Evolutionary conservation across 1,140 invertebrate genomes (phyloP), one percentile per base, ranked within the genome.

Genomic region (Oncopeltus fasciatus): DNA sequence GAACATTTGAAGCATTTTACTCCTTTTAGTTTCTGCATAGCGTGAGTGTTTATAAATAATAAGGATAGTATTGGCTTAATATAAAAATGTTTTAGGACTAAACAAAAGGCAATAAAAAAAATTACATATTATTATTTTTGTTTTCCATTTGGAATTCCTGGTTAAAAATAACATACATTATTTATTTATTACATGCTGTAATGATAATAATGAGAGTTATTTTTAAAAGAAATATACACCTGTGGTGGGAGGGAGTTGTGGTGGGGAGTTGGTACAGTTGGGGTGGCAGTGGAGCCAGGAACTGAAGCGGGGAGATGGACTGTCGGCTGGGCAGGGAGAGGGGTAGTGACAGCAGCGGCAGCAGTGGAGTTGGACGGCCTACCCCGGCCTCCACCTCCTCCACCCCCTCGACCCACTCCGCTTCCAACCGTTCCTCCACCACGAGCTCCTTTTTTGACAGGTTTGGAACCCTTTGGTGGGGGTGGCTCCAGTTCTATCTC

Each of bases 401-500:
- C 57, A n/a, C 18, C 61, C 28, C 57, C 61, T 2, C 57, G 29
- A n/a, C 64, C 44, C 20, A 69, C 24, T 73, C 74, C 20, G 72
- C 65, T 67, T 3, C 46, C 56, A n/a, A 44, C 33, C 71, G 67
- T 29, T 65, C 63, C 71, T 26, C 68, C 70, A 18, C 70, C 64
- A 59, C 72, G 69, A n/a, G 69, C 70, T 46, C 69, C 69, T 72
- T 87, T 87, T 47, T 77, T 79, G 2, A 76, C 77, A 9, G 51
- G 56, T 67, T 86, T 88, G 46, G 80, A 80, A 57, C 82, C 83
- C 71, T 88, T 90, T 29, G 77, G 75, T 62, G 78, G 75, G 1
- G 84, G 83, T n/a, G 80, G 77, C 59, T 89, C 88, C 46, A 92
- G 76, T 67, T 89, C 86, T 43, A 87, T 78, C 74, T 93, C 90